A percentile compares a stretch with the other conserved stretches of the same genome.
These are phyloP conservation scores for Hassar affinis DNA, from an alignment of 2,113 vertebrate species.

Conservation along the genomic window DNA sequence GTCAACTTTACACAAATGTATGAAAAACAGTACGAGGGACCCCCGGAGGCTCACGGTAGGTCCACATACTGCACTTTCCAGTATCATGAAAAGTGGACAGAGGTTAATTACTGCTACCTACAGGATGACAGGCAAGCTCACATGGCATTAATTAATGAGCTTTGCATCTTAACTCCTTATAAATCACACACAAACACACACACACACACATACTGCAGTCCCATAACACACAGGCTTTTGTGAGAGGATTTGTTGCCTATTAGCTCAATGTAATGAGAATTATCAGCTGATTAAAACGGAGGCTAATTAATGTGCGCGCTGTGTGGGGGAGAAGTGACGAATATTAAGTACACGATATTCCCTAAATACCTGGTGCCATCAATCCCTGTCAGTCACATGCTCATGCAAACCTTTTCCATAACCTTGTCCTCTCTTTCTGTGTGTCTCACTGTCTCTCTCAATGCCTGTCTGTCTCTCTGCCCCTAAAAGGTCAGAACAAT, in stretches of 20 bases:
- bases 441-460: background rate
- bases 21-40: conserved; percentile 14
- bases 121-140: conserved; percentile 59
- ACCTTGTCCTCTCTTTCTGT: background rate
- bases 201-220: background rate
- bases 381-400: conserved; percentile 2
- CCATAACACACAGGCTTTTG: conserved; percentile 28
- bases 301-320: background rate
- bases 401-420: background rate
- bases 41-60: background rate
- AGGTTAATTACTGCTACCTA: conserved; percentile 64
- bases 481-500: background rate
- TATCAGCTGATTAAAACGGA: conserved; percentile 32
- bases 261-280: conserved; percentile 33
- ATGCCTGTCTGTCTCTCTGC: background rate
- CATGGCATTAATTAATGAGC: conserved; percentile 66
- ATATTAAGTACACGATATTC: background rate
- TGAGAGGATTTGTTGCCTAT: conserved; percentile 50
- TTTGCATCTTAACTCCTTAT: conserved; percentile 17
- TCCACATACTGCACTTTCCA: conserved; percentile 16
- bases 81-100: conserved; percentile 57
- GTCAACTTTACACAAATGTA: conserved; percentile 4
- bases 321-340: background rate
- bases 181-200: conserved; percentile 28
- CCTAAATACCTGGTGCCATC: background rate